Evolutionary conservation across 2,113 vertebrate species (phyloP), one percentile per base, ranked within the genome.

Genomic region (Solea senegalensis): DNA sequence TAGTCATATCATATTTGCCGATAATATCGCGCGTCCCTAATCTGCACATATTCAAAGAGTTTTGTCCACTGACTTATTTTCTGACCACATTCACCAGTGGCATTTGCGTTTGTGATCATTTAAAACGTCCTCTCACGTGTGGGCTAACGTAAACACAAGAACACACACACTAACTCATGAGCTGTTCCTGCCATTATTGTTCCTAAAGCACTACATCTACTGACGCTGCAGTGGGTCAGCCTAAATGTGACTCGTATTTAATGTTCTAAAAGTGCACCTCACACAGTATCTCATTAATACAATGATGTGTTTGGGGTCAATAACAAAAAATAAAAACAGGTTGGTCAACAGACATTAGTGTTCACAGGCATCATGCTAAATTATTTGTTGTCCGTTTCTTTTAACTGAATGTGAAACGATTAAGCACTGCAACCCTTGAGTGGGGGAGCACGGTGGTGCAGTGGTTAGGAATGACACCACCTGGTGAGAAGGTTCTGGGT

Each of bases 311-410:
- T 76, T 43, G 39, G 54, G 69, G 44, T 82, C 50, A 75, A 76
- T 68, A 44, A 1, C 45, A 76, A 70, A 44, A 1, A 45, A 52
- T 26, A 72, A 66, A 72, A 81, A 84, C 65, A 63, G 74, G 74
- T 34, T 16, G 72, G 56, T 70, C 73, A 70, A 56, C 61, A 52
- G 76, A 85, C 74, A 70, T 65, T 14, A 44, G 74, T 74, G 81
- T 85, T 15, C 78, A 86, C 90, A 87, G 88, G 90, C 85, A 89
- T 84, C 90, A 91, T 91, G 86, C 86, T 85, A 81, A 83, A 74
- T 59, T 28, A 56, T 52, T 65, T 73, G 45, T 75, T 84, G 68
- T 78, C 13, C 59, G 44, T 49, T 85, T 65, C 34, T 76, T 68
- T 74, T 55, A 70, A 81, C 50, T 52, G 62, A 78, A 72, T 61